Evolutionary conservation across 2,113 vertebrate genomes (phyloP), one percentile per base, ranked within the genome.

Genomic region (Bubo bubo): DNA sequence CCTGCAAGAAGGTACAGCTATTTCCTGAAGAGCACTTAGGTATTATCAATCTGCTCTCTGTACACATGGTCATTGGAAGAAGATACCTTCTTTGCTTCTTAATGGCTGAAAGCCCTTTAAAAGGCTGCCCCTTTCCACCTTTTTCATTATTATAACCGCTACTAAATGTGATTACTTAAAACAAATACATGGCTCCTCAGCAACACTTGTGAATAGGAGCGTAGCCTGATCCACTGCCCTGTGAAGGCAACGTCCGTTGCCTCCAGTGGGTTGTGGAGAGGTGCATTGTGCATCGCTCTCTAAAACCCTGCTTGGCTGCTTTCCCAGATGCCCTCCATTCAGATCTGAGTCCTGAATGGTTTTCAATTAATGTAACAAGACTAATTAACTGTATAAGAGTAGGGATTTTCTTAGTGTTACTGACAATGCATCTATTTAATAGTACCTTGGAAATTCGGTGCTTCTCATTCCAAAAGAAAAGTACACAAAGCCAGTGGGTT

Each of bases 291-390:
- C 28, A 5, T 16, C 0, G 1, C 60, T 56, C 47, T 49, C 49
- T 22, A 30, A 72, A 88, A 12, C 50, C 27, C 50, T 0, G 0
- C 59, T 86, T 96, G 96, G 96, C 79, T 0, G 5, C 82, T 75
- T 79, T 88, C 96, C 95, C 90, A 84, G 79, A 41, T 75, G 0
- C 68, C 90, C 79, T 96, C 73, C 85, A 89, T 95, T 96, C 92
- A 81, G 22, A 49, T 81, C 86, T 23, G 28, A 67, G 68, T 43
- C 41, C 88, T 95, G 76, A 97, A 91, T 94, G 83, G 64, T 88
- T 96, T 91, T 92, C 96, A 95, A 84, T 97, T 95, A 96, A 86
- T 87, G 94, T 95, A 96, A 96, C 92, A 60, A 84, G 94, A 39
- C 90, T 97, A 96, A 97, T 97, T 97, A 97, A 93, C 92, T 93